A percentile compares a stretch with the other conserved stretches of the same genome.
Conservation (phyloP, 2,797 vertebrate genomes). For the Varecia variegata region DNA sequence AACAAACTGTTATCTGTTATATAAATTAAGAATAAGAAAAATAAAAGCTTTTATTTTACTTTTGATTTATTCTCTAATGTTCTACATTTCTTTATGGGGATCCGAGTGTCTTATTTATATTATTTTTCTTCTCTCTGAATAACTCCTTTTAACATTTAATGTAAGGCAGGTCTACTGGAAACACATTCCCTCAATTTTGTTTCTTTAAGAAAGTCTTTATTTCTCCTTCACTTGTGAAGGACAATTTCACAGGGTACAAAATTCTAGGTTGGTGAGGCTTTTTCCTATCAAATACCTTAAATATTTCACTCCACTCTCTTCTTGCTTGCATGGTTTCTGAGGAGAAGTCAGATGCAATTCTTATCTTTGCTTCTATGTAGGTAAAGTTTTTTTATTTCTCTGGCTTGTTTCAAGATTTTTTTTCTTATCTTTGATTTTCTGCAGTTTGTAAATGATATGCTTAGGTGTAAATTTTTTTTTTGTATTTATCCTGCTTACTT, state of each 20-base stretch:
- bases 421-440: neutral
- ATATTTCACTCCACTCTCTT: neutral
- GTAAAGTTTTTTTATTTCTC: neutral
- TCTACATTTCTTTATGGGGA: neutral
- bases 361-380: neutral
- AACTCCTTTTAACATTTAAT: neutral
- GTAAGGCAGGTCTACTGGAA: neutral
- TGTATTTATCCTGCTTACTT: neutral
- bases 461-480: neutral
- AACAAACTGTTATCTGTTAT: neutral
- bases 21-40: neutral
- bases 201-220: neutral
- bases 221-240: neutral
- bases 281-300: neutral
- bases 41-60: neutral
- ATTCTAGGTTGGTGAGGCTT: neutral
- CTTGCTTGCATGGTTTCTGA: neutral
- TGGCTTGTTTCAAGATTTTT: neutral
- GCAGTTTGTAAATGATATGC: neutral
- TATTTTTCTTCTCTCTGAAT: neutral
- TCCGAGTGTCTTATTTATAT: neutral
- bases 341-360: neutral
- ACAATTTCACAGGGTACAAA: neutral
- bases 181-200: neutral
- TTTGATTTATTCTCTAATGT: neutral